These are phyloP conservation scores for Phalacrocorax aristotelis DNA, from an alignment of 2,113 vertebrate species.

Conservation along the genomic window DNA sequence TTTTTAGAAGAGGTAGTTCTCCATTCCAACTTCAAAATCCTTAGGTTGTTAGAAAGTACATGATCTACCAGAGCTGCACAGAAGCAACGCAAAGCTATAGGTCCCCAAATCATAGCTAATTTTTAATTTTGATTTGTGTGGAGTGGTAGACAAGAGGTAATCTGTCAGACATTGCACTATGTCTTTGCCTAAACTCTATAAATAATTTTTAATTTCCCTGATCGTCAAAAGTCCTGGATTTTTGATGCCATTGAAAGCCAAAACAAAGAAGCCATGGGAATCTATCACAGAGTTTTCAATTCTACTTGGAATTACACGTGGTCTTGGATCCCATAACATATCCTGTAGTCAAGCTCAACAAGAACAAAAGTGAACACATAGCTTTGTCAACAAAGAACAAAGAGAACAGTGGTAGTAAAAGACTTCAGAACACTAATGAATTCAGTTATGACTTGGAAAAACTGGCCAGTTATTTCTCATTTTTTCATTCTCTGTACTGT, in stretches of 20 bases:
- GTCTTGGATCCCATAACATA: not conserved
- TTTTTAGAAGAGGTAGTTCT: not conserved
- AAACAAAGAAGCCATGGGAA: not conserved
- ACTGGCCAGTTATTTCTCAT: not conserved
- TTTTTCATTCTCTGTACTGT: not conserved
- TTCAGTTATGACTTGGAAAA: not conserved
- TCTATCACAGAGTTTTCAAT: not conserved
- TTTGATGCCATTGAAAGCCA: not conserved
- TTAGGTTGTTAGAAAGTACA: not conserved
- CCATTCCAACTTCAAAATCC: not conserved
- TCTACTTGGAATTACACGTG: not conserved
- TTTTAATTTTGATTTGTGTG: not conserved
- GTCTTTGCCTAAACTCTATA: not conserved
- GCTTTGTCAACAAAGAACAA: not conserved
- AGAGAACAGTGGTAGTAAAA: not conserved
- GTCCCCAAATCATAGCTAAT: not conserved
- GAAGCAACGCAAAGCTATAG: not conserved
- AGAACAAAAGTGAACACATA: not conserved
- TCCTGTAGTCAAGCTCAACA: not conserved
- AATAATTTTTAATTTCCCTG: not conserved
- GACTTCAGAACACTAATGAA: not conserved
- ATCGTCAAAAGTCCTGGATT: not conserved
- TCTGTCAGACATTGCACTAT: rapidly evolving
- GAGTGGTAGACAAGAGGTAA: not conserved
- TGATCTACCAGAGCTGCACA: not conserved